Conservation (phyloP, 1,140 invertebrate genomes). For the Macrostomum lignano region DNA sequence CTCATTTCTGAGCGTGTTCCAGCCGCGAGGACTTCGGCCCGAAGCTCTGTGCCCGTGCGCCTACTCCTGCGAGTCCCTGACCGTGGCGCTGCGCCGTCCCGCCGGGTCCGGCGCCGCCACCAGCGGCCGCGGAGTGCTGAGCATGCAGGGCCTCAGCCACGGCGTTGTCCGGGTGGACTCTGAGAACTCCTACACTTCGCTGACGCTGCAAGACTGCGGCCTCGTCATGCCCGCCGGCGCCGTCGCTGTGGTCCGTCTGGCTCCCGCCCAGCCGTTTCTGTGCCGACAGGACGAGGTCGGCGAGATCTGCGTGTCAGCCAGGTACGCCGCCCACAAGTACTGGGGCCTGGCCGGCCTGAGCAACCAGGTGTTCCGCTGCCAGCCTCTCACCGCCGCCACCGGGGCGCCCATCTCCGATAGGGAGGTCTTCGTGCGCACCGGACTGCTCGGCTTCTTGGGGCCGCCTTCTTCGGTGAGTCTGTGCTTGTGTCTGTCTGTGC, state of each 20-base stretch:
- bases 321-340: slow-evolving; percentile 62
- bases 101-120: slow-evolving; percentile 33
- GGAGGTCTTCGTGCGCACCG: slow-evolving; percentile 53
- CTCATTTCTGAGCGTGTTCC: slow-evolving; percentile 80
- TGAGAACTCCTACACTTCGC: slow-evolving; percentile 81
- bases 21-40: slow-evolving; percentile 52
- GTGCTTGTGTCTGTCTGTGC: not conserved
- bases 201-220: slow-evolving; percentile 87
- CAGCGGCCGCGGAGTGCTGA: slow-evolving; percentile 80
- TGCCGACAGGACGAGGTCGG: slow-evolving; percentile 96
- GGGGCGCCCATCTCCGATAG: slow-evolving; percentile 46
- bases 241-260: slow-evolving; percentile 72
- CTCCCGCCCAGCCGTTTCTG: slow-evolving; percentile 60
- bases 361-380: slow-evolving; percentile 53
- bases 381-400: slow-evolving; percentile 44
- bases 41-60: slow-evolving; percentile 94
- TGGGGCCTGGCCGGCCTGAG: slow-evolving; percentile 83
- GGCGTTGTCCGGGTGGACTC: slow-evolving; percentile 89
- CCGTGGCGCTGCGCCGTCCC: slow-evolving; percentile 38
- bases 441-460: slow-evolving; percentile 75
- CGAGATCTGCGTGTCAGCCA: slow-evolving; percentile 75
- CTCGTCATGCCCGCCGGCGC: slow-evolving; percentile 54
- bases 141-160: slow-evolving; percentile 86
- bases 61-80: slow-evolving; percentile 71
- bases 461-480: slow-evolving; percentile 35